phyloP scores from a whole-genome alignment of 2,888 invertebrate genomes.

The Tribolium freemani region DNA sequence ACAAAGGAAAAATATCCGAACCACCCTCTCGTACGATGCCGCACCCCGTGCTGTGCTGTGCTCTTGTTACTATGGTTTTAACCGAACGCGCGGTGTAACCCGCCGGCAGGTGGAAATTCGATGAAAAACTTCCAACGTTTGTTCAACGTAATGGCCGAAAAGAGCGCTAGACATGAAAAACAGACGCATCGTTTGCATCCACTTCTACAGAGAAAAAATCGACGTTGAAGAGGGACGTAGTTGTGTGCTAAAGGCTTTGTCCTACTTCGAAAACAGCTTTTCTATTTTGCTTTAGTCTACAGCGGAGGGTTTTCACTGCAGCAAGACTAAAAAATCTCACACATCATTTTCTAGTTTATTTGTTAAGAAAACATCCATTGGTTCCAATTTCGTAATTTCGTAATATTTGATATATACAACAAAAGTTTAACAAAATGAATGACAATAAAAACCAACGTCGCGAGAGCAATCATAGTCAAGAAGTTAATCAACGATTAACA shows the following conservation, averaged over 20 bases:
- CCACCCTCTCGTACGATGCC: conserved; percentile 40
- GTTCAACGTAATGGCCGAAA: background rate
- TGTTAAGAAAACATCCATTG: too few species aligned
- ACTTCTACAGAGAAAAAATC: background rate
- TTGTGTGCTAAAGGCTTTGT: background rate
- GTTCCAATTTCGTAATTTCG: too few species aligned
- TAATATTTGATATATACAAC: too few species aligned
- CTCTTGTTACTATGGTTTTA: conserved; percentile 59
- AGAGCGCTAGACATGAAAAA: background rate
- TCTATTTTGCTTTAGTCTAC: background rate
- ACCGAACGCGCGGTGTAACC: conserved; percentile 45
- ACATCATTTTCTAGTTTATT: too few species aligned
- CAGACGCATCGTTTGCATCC: background rate
- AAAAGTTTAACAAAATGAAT: too few species aligned
- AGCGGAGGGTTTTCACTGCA: too few species aligned
- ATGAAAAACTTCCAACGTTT: conserved; percentile 22
- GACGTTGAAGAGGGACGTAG: background rate
- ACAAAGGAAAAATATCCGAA: conserved; percentile 59
- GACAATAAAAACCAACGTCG: too few species aligned
- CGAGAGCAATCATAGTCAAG: too few species aligned
- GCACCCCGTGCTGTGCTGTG: conserved; percentile 43
- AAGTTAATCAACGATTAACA: too few species aligned
- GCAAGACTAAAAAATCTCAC: too few species aligned
- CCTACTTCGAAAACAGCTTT: background rate
- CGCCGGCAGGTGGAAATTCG: conserved; percentile 51